Conservation (phyloP, 2,113 vertebrate genomes). For the Rynchops niger region DNA sequence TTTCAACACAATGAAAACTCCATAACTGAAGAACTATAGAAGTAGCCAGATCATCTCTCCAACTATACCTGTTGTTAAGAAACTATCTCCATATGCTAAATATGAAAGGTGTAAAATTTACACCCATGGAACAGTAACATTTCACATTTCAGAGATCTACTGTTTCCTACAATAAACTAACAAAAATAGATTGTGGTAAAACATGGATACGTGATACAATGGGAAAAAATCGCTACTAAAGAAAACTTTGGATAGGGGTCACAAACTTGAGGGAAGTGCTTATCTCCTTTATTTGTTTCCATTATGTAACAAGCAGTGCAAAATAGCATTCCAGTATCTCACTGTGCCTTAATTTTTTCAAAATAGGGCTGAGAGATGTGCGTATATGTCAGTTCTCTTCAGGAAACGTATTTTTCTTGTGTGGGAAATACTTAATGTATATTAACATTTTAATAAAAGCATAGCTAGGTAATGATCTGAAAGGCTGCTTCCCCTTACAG, state of each 20-base stretch:
- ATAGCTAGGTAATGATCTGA: neutral
- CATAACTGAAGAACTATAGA: accelerated
- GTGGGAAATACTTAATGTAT: neutral
- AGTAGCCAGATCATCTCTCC: neutral
- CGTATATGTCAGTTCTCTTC: neutral
- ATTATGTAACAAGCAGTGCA: neutral
- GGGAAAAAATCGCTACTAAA: neutral
- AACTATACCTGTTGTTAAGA: neutral
- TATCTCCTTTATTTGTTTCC: slow-evolving; percentile 20
- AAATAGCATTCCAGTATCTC: neutral
- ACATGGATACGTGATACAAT: neutral
- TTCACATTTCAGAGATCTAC: neutral
- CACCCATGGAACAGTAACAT: neutral
- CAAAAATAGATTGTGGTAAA: neutral
- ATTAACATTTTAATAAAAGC: neutral
- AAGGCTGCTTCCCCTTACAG: neutral
- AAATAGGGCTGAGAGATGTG: neutral
- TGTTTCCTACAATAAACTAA: neutral
- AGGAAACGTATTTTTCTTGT: neutral
- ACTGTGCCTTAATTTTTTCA: neutral
- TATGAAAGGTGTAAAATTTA: neutral
- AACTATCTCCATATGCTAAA: neutral
- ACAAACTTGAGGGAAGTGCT: neutral
- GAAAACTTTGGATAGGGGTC: neutral
- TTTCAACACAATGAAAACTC: neutral